Conservation (phyloP, 2,113 vertebrate species). For the Haplochromis vanheusdeni region DNA sequence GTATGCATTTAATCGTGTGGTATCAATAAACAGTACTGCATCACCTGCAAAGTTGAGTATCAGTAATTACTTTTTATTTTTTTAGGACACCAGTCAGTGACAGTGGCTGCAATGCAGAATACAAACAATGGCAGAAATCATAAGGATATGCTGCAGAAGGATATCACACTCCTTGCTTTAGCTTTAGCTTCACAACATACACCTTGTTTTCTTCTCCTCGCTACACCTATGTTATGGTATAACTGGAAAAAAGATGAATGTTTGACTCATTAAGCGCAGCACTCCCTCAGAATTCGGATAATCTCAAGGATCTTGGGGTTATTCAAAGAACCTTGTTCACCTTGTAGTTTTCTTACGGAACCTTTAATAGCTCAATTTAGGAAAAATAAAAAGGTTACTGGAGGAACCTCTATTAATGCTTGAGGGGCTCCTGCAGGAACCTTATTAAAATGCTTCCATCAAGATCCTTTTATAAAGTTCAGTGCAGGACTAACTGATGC, state of each 20-base stretch:
- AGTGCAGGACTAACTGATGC: rapidly evolving
- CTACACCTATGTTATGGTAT: neutral
- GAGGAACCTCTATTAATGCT: neutral
- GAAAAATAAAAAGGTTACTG: neutral
- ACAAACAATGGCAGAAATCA: constrained; percentile 36
- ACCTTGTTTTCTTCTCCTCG: neutral
- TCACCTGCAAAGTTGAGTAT: neutral
- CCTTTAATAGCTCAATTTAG: neutral
- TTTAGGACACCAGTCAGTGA: neutral
- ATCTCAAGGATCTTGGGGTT: neutral
- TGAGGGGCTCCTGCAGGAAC: neutral
- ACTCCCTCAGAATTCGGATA: neutral
- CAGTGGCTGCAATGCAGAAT: neutral
- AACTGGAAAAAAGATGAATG: neutral
- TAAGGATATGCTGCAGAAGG: constrained; percentile 27
- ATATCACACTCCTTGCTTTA: neutral
- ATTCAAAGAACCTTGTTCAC: neutral
- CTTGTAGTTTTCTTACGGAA: neutral
- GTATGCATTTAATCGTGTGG: neutral
- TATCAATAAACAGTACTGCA: neutral
- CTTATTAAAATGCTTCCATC: neutral
- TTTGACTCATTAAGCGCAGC: neutral
- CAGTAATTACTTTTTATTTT: neutral
- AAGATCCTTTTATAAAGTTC: neutral
- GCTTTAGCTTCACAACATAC: neutral